These are phyloP conservation scores for Beris chalybata DNA, from an alignment of 2,888 invertebrate genomes.

Conservation along the genomic window DNA sequence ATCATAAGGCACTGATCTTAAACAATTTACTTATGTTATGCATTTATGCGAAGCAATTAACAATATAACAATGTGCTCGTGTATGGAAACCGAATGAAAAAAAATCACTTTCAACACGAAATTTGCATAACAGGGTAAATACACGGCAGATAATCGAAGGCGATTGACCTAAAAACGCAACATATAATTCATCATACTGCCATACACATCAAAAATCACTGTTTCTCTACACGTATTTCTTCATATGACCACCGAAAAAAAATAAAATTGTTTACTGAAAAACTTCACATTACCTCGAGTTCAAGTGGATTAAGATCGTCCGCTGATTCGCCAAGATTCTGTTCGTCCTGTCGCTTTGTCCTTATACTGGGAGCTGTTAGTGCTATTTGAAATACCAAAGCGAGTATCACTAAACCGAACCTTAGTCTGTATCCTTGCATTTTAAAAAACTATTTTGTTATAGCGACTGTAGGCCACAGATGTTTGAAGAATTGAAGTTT, in stretches of 20 bases:
- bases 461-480: conserved; percentile 26
- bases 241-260: too few relatives aligned
- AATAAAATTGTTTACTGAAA: not conserved
- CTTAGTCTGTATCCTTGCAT: conserved; percentile 49
- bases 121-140: conserved; percentile 21
- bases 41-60: too few relatives aligned
- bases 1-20: too few relatives aligned
- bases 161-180: conserved; percentile 11
- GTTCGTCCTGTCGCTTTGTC: conserved; percentile 48
- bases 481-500: conserved; percentile 9
- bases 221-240: too few relatives aligned
- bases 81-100: too few relatives aligned
- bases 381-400: conserved; percentile 43
- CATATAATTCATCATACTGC: too few relatives aligned
- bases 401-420: conserved; percentile 44
- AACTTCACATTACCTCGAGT: conserved; percentile 49
- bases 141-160: conserved; percentile 6
- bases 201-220: too few relatives aligned
- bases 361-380: conserved; percentile 48
- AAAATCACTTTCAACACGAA: not conserved
- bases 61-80: too few relatives aligned
- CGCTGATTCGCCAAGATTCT: conserved; percentile 37
- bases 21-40: too few relatives aligned
- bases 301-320: conserved; percentile 51
- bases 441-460: conserved; percentile 23